Evolutionary conservation across 2,797 vertebrate species (phyloP), one percentile per base, ranked within the genome.

Genomic region (Emys orbicularis): DNA sequence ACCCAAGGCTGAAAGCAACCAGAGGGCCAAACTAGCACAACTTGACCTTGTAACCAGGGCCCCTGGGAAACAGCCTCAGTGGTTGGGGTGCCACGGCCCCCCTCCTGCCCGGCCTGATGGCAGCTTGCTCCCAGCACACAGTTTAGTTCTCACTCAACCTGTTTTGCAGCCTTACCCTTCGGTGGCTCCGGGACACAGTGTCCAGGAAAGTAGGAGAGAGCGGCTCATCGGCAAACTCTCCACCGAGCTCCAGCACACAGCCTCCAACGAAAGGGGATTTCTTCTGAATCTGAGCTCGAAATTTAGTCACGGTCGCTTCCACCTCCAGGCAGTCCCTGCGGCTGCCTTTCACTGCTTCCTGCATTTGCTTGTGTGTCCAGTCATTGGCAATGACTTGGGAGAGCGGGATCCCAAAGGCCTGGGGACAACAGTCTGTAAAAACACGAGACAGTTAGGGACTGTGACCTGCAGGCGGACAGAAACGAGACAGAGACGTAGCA

Each of bases 371-470:
- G 96, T 97, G 95, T 23, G 98, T 98, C 0, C 98, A 95, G 97
- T 99, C 99, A 0, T 99, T 99, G 90, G 98, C 98, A 5, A 99
- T 98, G 74, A 98, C 99, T 94, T 99, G 98, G 61, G 98, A 96
- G 3, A 99, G 98, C 0, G 98, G 98, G 94, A 99, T 97, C 84
- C 99, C 99, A 12, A 99, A 99, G 0, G 98, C 98, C 97, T 99
- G 99, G n/a, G 99, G 95, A 3, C 96, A 97, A 1, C 95, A 97
- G 54, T 99, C 99, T 99, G 91, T 31, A 31, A 5, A 50, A 54
- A 34, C 4, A 5, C 0, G 13, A 61, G 21, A 79, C 21, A 44
- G 5, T 34, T 2, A 1, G 31, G 1, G 12, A n/a, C 5, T 21
- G 47, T 41, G 37, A 29, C 29, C 52, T 83, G 9, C 1, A 1